These are phyloP conservation scores for Mareca strepera DNA, from an alignment of 2,797 vertebrate genomes.

Conservation along the genomic window DNA sequence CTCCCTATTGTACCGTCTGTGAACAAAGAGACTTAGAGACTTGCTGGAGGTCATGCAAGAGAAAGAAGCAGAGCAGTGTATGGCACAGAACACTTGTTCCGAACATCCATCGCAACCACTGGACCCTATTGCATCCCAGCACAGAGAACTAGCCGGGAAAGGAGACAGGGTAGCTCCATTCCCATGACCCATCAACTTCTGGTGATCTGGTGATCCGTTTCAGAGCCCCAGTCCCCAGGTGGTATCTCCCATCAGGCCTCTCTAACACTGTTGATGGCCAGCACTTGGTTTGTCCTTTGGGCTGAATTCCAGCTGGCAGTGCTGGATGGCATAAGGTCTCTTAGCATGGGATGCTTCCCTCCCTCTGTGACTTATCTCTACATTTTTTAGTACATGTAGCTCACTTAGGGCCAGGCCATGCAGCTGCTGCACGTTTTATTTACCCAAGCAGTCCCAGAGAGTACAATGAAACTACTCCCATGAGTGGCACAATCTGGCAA, in stretches of 20 bases:
- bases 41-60: neutral
- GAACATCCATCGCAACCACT: neutral
- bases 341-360: neutral
- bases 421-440: neutral
- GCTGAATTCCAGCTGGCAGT: neutral
- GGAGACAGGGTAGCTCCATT: neutral
- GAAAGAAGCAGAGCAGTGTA: neutral
- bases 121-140: neutral
- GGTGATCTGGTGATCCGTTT: too few species aligned
- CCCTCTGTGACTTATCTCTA: neutral
- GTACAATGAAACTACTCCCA: neutral
- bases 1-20: neutral
- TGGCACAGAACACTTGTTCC: neutral
- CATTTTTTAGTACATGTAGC: neutral
- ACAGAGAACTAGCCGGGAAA: neutral
- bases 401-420: neutral
- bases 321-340: neutral
- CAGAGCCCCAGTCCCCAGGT: neutral
- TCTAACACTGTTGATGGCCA: neutral
- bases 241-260: neutral
- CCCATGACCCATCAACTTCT: neutral
- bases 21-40: neutral
- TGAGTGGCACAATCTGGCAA: neutral
- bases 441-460: neutral
- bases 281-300: neutral